Base-by-base conservation (phyloP, 2,888 invertebrate species). In the Diabrotica balteata region DNA sequence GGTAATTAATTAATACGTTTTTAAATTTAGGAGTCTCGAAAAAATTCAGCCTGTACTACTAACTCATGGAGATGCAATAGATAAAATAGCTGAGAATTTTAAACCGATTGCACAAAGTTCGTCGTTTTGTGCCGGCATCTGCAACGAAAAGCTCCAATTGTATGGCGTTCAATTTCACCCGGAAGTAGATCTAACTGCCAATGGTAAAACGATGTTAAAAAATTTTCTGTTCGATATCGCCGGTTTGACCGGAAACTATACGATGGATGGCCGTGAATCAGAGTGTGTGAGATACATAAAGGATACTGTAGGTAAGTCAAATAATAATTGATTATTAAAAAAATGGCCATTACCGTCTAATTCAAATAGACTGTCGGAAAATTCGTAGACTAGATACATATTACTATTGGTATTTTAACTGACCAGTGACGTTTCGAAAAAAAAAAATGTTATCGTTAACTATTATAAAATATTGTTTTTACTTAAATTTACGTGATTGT, bases 131-230 rank as follows among this genome's bases (percentile, higher is more conserved):
- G 92, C 95, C 9, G 98, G 94, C 66, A 94, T 99, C 79, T 93
- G 93, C 79, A 95, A 95, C 86, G 97, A 97, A 80, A 93, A 93
- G 81, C 87, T 92, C 83, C 90, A 93, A 63, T 88, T 97, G 67
- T 98, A 96, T 81, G 99, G 98, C 44, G 93, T 99, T 71, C 99
- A 99, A 86, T 99, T 99, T 85, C 99, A 99, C 85, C 99, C 98
- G 0, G 98, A 99, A 88, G 96, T 99, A 75, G 98, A 98, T 83
- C 90, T 99, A 78, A 75, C 75, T 1, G n/a, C 57, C 8, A 73
- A 77, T 51, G 77, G 77, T 10, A 99, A 88, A 95, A 88, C 90
- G 80, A 98, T 99, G 91, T 85, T 99, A 79, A 91, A 92, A 72
- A 98, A 98, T 86, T 99, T 99, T 86, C 87, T 99, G 75, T 96